Evolutionary conservation across 1,140 invertebrate genomes (phyloP), one percentile per base, ranked within the genome.

Genomic region (Anoplolepis gracilipes): DNA sequence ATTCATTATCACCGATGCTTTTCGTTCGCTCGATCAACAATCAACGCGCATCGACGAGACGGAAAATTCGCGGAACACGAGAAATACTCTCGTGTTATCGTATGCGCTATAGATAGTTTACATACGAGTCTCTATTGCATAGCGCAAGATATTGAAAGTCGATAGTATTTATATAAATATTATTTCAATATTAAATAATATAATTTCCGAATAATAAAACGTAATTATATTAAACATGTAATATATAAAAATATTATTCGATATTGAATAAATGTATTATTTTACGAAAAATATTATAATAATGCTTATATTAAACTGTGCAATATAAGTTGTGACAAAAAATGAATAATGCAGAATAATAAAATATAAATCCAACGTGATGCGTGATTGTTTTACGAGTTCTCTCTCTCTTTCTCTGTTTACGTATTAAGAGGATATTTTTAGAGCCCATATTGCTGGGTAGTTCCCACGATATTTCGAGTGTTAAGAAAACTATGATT

Each of bases 31-130:
- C 72, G 25, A 65, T 33, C 22, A 33, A 57, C 65, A 42, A 8
- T n/a, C 36, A 3, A n/a, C n/a, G 19, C 25, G 13, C 25, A 8
- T 22, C 28, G n/a, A 53, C 2, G 28, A 53, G 1, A 49, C 25
- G 33, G 39, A 61, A 46, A 39, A 42, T 89, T 89, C 88, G 78
- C 10, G 16, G 87, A 87, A 89, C 59, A 19, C 55, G 55, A 53
- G 39, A 30, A 16, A 77, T 55, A 85, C 67, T 64, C 72, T n/a
- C n/a, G n/a, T n/a, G 42, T 8, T 53, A 25, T 1, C 7, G 28
- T 6, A 13, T 22, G 22, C 25, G 25, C 3, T 72, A 72, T 72
- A 36, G n/a, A 59, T 33, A n/a, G 13, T 59, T 73, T 61, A 73
- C 11, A 36, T 2, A 36, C 6, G 30, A 6, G 25, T 10, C 25